These are phyloP conservation scores for Pampus argenteus DNA, from an alignment of 2,797 vertebrate species.

Conservation along the genomic window DNA sequence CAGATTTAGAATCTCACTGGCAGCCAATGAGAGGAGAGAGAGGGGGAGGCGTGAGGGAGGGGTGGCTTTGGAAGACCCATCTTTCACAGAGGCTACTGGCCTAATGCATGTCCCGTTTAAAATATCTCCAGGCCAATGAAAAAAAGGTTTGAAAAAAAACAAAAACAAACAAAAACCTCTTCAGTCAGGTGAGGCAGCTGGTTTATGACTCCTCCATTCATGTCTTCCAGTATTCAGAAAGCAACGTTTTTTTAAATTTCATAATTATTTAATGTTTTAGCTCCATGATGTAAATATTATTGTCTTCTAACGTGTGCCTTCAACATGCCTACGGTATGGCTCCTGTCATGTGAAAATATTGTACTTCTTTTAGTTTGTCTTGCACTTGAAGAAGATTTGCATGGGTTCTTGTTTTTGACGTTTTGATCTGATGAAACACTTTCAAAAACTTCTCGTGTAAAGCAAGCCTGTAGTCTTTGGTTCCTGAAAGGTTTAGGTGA, in stretches of 20 bases:
- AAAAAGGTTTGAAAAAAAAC: neutral
- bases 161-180: neutral
- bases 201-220: neutral
- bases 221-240: neutral
- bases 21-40: slow-evolving; percentile 52
- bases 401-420: no score
- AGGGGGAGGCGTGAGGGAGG: neutral
- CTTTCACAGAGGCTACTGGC: slow-evolving; percentile 16
- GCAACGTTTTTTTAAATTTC: neutral
- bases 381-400: no score
- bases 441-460: neutral
- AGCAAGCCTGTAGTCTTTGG: neutral
- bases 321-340: no score
- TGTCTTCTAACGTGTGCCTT: no score
- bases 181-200: slow-evolving; percentile 9
- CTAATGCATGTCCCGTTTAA: slow-evolving; percentile 26
- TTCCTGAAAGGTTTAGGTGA: neutral
- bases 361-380: no score
- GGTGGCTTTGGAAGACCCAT: neutral
- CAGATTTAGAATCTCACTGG: slow-evolving; percentile 10
- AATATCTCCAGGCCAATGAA: slow-evolving; percentile 19
- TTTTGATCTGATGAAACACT: neutral
- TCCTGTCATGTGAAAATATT: neutral
- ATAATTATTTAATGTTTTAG: neutral
- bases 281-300: neutral